These are phyloP conservation scores for Oryzaephilus surinamensis DNA, from an alignment of 1,140 invertebrate genomes.

Conservation along the genomic window DNA sequence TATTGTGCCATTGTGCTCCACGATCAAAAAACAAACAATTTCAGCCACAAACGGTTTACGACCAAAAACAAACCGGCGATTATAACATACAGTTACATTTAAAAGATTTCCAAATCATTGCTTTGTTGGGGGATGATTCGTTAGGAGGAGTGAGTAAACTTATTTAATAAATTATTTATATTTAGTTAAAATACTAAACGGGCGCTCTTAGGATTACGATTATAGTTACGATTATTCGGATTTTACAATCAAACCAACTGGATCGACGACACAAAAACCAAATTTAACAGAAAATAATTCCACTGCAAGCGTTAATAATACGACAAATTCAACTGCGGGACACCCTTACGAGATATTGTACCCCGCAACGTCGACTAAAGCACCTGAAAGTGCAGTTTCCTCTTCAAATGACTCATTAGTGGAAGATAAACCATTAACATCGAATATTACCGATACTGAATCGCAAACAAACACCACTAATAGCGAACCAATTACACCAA, in stretches of 20 bases:
- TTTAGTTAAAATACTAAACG: background rate
- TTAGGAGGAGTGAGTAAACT: slow-evolving; percentile 45
- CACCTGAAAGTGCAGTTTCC: background rate
- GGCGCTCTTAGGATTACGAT: slow-evolving; percentile 44
- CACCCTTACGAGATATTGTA: background rate
- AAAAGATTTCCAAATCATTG: slow-evolving; percentile 64
- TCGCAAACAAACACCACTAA: slow-evolving; percentile 15
- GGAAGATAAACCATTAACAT: slow-evolving; percentile 10
- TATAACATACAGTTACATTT: slow-evolving; percentile 67
- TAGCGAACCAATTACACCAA: background rate
- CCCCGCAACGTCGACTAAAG: background rate
- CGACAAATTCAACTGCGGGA: no score
- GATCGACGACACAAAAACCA: slow-evolving; percentile 34
- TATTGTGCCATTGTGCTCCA: slow-evolving; percentile 4
- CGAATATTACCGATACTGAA: slow-evolving; percentile 22
- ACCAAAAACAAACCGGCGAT: slow-evolving; percentile 65
- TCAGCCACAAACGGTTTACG: slow-evolving; percentile 37
- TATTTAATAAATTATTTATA: background rate
- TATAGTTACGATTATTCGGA: slow-evolving; percentile 49
- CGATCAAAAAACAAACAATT: slow-evolving; percentile 10
- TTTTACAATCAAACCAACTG: slow-evolving; percentile 46
- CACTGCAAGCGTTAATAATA: no score
- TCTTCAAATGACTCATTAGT: no score
- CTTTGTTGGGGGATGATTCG: slow-evolving; percentile 47
- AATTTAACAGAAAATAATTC: background rate